These are phyloP conservation scores for Homarus americanus DNA, from an alignment of 1,140 invertebrate genomes.

Conservation along the genomic window DNA sequence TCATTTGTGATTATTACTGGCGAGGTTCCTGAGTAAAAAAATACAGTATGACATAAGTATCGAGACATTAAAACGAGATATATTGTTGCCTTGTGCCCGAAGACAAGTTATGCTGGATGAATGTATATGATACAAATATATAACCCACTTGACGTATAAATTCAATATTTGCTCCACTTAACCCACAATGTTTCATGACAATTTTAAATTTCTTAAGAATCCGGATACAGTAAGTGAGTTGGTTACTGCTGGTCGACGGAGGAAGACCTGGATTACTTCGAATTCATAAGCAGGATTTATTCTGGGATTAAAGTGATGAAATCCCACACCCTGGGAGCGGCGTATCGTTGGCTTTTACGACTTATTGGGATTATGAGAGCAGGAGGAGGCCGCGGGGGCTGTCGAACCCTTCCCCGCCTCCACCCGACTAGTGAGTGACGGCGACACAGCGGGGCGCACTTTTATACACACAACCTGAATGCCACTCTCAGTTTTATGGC, in stretches of 20 bases:
- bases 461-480: slow-evolving; percentile 14
- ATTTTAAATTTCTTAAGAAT: no score
- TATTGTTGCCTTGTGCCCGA: no score
- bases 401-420: background rate
- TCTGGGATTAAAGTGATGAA: slow-evolving; percentile 31
- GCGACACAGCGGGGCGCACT: background rate
- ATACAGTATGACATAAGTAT: no score
- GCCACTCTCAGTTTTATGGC: slow-evolving; percentile 14
- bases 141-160: no score
- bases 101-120: no score
- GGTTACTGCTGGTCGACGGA: background rate
- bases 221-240: background rate
- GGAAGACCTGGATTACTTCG: slow-evolving; percentile 34
- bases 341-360: slow-evolving; percentile 29
- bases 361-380: slow-evolving; percentile 39
- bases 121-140: no score
- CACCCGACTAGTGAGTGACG: background rate
- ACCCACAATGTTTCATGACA: no score
- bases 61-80: no score
- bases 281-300: slow-evolving; percentile 54
- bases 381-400: background rate
- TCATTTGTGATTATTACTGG: no score
- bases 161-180: no score
- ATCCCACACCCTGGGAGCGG: slow-evolving; percentile 42
- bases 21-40: no score